A percentile compares a stretch with the other conserved stretches of the same genome.
phyloP scores from a whole-genome alignment of 2,888 invertebrate genomes.

The Oxycera nigricornis region DNA sequence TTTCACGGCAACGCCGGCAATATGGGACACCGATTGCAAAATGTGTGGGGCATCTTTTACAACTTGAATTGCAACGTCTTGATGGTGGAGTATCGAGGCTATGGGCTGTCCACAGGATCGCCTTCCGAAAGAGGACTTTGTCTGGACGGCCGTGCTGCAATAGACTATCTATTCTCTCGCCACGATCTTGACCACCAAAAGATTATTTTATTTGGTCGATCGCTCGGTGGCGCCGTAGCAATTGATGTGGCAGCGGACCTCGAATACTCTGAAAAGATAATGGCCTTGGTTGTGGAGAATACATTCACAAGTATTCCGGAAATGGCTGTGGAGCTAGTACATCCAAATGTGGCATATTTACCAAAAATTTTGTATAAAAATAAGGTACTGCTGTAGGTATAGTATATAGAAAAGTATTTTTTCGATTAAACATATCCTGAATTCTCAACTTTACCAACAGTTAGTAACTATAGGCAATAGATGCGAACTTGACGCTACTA shows the following conservation, averaged over 20 bases:
- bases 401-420: too few relatives aligned
- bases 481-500: not conserved
- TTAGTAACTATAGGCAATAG: not conserved
- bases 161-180: conserved; percentile 83
- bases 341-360: conserved; percentile 73
- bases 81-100: conserved; percentile 94
- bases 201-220: conserved; percentile 90
- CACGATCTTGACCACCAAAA: conserved; percentile 83
- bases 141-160: conserved; percentile 84
- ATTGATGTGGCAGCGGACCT: conserved; percentile 82
- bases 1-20: conserved; percentile 98
- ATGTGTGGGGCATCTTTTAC: conserved; percentile 85
- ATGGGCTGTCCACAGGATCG: conserved; percentile 87
- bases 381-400: too few relatives aligned
- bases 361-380: conserved; percentile 89
- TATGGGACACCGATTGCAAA: conserved; percentile 90
- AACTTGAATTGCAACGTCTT: conserved; percentile 85
- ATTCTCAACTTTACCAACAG: not conserved
- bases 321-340: conserved; percentile 80
- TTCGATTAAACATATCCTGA: not conserved
- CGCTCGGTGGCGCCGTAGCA: conserved; percentile 87
- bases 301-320: conserved; percentile 95
- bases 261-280: conserved; percentile 79
- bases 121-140: conserved; percentile 89
- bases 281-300: conserved; percentile 91